A percentile compares a stretch with the other conserved stretches of the same genome.
These are phyloP conservation scores for Oreochromis mossambicus DNA, from an alignment of 2,797 vertebrate species.

Conservation along the genomic window DNA sequence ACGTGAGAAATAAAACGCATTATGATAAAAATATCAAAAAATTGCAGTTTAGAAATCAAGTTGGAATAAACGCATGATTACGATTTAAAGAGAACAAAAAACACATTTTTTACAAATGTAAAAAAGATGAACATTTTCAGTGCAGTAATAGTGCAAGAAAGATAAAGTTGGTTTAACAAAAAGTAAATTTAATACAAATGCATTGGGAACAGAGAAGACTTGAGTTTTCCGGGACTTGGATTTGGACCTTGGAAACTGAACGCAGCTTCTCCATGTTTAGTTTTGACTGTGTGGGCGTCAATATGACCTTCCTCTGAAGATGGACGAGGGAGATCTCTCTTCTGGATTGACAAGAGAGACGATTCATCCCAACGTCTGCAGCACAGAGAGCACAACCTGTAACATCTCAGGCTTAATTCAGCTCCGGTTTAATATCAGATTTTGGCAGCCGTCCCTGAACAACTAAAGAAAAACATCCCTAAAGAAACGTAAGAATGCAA, in stretches of 20 bases:
- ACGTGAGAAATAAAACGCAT: not conserved
- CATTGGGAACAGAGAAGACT: not conserved
- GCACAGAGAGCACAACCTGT: not conserved
- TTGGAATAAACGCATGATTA: not conserved
- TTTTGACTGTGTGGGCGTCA: not conserved
- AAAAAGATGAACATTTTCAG: not conserved
- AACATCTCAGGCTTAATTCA: not conserved
- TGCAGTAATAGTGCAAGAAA: not conserved
- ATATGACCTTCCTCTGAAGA: not conserved
- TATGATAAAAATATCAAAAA: not conserved
- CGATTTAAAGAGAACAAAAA: not conserved
- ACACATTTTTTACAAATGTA: not conserved
- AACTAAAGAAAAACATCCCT: not conserved
- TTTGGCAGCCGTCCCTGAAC: not conserved
- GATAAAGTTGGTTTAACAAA: not conserved
- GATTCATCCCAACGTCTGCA: not conserved
- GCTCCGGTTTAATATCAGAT: not conserved
- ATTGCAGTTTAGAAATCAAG: not conserved
- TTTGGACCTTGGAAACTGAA: not conserved
- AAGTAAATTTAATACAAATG: not conserved
- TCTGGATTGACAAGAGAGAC: not conserved
- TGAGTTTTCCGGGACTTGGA: not conserved
- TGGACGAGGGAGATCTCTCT: not conserved
- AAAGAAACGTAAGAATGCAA: accelerated
- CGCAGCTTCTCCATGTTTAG: not conserved